Evolutionary conservation across 2,113 vertebrate genomes (phyloP).

Genomic region (Petroica traversi): DNA sequence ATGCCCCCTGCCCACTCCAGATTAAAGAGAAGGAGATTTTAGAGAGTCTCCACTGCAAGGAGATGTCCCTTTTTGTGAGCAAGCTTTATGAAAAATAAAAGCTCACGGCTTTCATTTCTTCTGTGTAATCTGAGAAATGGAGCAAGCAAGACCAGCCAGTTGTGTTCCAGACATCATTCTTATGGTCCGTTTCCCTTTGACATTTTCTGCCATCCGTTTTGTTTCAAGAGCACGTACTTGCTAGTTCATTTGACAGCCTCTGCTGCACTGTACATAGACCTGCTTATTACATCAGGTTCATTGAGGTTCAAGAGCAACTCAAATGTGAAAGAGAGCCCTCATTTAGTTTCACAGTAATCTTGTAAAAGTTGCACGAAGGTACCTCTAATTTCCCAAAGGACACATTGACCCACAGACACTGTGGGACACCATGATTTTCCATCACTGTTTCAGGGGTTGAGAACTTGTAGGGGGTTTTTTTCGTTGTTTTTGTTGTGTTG

Average conservation of each 20-base stretch:
- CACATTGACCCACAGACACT: background rate
- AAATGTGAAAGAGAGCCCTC: background rate
- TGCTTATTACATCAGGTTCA: background rate
- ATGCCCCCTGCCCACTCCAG: background rate
- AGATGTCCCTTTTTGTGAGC: background rate
- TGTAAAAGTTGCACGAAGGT: background rate
- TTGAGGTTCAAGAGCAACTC: background rate
- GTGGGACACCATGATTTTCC: background rate
- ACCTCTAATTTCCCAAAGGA: background rate
- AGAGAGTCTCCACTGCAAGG: background rate
- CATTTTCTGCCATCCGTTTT: background rate
- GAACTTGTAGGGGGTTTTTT: background rate
- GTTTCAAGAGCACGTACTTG: rapidly evolving
- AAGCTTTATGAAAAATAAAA: background rate
- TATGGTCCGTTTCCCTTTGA: background rate
- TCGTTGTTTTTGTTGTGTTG: background rate
- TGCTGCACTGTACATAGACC: background rate
- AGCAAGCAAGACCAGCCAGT: background rate
- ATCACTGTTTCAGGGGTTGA: background rate
- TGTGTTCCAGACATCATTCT: background rate
- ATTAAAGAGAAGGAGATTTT: background rate
- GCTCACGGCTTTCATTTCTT: background rate
- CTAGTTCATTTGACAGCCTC: background rate
- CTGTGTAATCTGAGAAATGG: background rate
- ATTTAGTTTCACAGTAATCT: background rate